Base-by-base conservation (phyloP, 2,797 vertebrate genomes). In the Ambastaia sidthimunki region DNA sequence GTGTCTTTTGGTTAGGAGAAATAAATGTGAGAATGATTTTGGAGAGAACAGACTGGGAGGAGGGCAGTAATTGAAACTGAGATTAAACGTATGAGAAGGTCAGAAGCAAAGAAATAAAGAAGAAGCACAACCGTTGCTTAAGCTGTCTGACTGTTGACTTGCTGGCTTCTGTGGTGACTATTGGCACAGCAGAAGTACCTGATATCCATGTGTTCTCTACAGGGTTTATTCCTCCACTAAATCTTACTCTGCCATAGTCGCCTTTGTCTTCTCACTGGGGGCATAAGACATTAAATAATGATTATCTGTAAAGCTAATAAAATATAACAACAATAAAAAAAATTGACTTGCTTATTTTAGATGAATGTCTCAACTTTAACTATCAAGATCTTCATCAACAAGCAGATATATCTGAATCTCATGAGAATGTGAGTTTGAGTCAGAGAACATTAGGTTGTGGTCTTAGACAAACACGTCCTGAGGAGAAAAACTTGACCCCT, bases 1-100 rank as follows among this genome's bases (percentile, higher is more conserved):
- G 74, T 81, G 68, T 82, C 74, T 83, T 80, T 65, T 81, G 68
- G 81, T 71, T 76, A 6, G n/a, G 57, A 62, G 54, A 78, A 73
- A 73, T 13, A 69, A 60, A 77, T 52, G 37, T 50, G 52, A 15
- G 31, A 63, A 44, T 19, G 34, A 66, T 25, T 67, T 21, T 15
- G 11, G 15, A 52, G 48, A 66, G 10, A 34, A 52, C n/a, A 62
- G 50, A 67, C 63, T 13, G 60, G 48, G 55, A 37, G 31, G 71
- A 31, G 28, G 10, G 31, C 52, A 82, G 76, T 59, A 63, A 82
- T 50, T 23, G 66, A 68, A 82, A 66, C 80, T 68, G 47, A 80
- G 60, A 80, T 82, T 67, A 67, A 75, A 76, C 77, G 76, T 76
- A 59, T 47, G 41, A 65, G 59, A 72, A 80, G 25, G 16, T 62